Evolutionary conservation across 2,113 vertebrate species (phyloP).

Genomic region (Saguinus imperator): DNA sequence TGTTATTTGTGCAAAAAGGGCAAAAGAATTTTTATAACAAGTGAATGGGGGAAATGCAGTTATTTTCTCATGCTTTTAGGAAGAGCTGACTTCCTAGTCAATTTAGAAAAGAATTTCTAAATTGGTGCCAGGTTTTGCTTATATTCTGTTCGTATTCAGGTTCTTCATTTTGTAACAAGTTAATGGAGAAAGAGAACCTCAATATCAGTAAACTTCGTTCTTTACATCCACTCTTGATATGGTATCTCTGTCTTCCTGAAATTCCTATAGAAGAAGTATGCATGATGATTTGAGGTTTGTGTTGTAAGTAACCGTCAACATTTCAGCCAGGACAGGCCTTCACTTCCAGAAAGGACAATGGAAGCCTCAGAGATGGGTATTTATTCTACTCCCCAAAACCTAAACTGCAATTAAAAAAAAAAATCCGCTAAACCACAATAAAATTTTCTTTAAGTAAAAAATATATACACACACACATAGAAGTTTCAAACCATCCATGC

Average conservation of each 20-base stretch:
- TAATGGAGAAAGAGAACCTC: neutral
- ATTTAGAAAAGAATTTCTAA: neutral
- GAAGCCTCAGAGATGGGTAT: neutral
- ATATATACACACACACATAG: neutral
- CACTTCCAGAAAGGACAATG: constrained; percentile 7
- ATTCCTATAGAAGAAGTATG: neutral
- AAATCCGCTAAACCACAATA: too few species aligned
- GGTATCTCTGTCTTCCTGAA: neutral
- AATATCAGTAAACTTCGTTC: neutral
- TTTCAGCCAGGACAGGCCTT: neutral
- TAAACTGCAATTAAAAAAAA: too few species aligned
- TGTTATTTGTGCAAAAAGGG: neutral
- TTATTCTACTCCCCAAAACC: neutral
- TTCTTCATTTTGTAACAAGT: neutral
- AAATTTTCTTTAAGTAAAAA: too few species aligned
- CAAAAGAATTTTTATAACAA: neutral
- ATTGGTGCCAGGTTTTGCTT: neutral
- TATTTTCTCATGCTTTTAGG: neutral
- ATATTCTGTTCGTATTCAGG: neutral
- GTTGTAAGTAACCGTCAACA: neutral
- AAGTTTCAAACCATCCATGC: neutral
- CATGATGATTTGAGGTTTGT: neutral
- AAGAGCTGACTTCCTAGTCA: constrained; percentile 15
- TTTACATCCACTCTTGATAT: neutral
- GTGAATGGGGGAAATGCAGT: neutral